phyloP scores from a whole-genome alignment of 2,113 vertebrate genomes.

The Rhinoderma darwinii region DNA sequence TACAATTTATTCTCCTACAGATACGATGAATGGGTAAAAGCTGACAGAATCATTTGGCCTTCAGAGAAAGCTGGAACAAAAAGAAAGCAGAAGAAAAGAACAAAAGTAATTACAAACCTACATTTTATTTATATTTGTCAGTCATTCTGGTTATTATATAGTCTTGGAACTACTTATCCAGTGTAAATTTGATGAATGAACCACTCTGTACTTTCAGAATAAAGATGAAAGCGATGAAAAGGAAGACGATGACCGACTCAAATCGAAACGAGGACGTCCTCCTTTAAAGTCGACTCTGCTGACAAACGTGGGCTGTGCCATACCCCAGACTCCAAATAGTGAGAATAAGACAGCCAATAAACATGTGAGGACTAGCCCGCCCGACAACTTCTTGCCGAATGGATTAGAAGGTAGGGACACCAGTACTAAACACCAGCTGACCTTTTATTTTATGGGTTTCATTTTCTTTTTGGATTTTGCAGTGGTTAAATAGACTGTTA shows the following conservation, averaged over 20 bases:
- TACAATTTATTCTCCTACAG: conserved; percentile 68
- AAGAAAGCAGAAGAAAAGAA: conserved; percentile 90
- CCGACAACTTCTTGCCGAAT: conserved; percentile 74
- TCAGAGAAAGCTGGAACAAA: conserved; percentile 90
- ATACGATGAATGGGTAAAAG: conserved; percentile 99
- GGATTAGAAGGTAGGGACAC: conserved; percentile 70
- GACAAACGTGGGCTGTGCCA: conserved; percentile 73
- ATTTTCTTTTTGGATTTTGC: neutral
- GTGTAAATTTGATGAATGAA: neutral
- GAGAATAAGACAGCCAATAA: conserved; percentile 81
- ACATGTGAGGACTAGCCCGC: conserved; percentile 63
- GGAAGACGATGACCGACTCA: conserved; percentile 83
- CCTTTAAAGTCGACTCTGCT: conserved; percentile 85
- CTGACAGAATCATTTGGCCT: conserved; percentile 97
- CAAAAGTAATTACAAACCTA: conserved; percentile 80
- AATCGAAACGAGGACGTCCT: conserved; percentile 88
- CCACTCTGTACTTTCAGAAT: conserved; percentile 72
- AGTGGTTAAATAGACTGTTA: neutral
- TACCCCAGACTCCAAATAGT: conserved; percentile 78
- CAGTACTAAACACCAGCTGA: neutral
- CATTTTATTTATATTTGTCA: neutral
- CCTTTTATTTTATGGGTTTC: neutral
- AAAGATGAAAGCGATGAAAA: conserved; percentile 88
- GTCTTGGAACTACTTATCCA: neutral
- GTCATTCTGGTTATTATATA: neutral